Evolutionary conservation across 2,797 vertebrate genomes (phyloP), one percentile per base, ranked within the genome.

Genomic region (Rhodeus uyekii): DNA sequence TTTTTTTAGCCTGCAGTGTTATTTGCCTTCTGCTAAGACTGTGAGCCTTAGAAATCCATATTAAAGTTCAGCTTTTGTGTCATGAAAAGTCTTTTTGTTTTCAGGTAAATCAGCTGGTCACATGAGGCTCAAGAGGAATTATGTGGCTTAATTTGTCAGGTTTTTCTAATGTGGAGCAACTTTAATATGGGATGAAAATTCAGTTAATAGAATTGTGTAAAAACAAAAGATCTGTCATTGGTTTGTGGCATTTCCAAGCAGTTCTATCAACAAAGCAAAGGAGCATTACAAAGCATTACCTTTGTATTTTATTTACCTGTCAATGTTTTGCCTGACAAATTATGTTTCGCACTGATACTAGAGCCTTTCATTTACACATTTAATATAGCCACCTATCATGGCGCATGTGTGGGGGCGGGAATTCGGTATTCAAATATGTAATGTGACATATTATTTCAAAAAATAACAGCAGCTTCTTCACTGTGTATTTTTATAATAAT

Each of bases 81-180:
- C 80, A 91, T 91, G 84, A 85, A 90, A 88, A 89, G 86, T 86
- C 55, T 88, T 89, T 79, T 85, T 89, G 88, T 92, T 90, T 75
- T 78, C 22, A 29, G 24, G 38, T 58, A 68, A 86, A 74, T 81
- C 67, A 32, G 71, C 76, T 34, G 48, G 61, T 86, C 82, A 84
- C 67, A 68, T 86, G 65, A 72, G 53, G 65, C 72, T 75, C 38
- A 76, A 58, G n/a, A 32, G 36, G 32, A 82, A 46, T 29, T 61
- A 48, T 50, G 48, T 55, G 77, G 36, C 64, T 60, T 71, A 71
- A 24, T 80, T 39, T 34, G 63, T 36, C n/a, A 50, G 44, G 27
- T 50, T 50, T 50, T 24, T 36, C n/a, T 42, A 42, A 42, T 42
- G 38, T 12, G 72, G 53, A 39, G 34, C 50, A 74, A 60, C 58